Conservation (phyloP, 2,113 vertebrate species). For the Heterocephalus glaber region DNA sequence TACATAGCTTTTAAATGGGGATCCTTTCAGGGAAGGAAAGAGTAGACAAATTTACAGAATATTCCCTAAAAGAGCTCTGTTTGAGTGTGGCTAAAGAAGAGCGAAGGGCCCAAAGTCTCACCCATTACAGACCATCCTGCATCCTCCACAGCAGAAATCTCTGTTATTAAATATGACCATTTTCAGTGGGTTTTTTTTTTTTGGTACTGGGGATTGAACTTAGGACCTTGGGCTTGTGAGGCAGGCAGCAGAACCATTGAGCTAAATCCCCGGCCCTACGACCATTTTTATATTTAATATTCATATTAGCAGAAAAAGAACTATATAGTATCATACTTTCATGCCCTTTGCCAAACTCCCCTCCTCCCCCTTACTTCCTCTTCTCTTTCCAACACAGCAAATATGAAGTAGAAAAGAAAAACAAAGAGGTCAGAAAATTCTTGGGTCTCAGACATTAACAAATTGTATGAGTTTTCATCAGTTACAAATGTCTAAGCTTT, state of each 20-base stretch:
- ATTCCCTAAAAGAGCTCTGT: not conserved
- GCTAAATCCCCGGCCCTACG: not conserved
- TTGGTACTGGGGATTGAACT: too few species aligned
- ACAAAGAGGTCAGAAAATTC: not conserved
- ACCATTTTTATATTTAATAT: constrained; percentile 1
- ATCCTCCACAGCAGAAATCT: not conserved
- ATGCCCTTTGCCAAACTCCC: constrained; percentile 22
- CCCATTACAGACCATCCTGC: not conserved
- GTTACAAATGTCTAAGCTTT: not conserved
- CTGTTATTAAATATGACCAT: not conserved
- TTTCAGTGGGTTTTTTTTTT: too few species aligned
- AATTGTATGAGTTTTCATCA: constrained; percentile 6
- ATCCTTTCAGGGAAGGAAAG: not conserved
- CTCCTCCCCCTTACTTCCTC: not conserved
- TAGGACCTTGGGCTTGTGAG: too few species aligned
- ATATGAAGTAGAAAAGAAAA: not conserved
- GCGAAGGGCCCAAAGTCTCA: not conserved
- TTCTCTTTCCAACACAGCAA: constrained; percentile 29
- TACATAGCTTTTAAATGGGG: not conserved
- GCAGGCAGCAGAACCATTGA: too few species aligned
- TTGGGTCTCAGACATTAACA: not conserved
- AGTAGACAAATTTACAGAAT: not conserved
- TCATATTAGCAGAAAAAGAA: not conserved
- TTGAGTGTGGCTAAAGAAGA: not conserved
- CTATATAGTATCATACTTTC: not conserved